A percentile compares a stretch with the other conserved stretches of the same genome.
These are phyloP conservation scores for Diplodus sargus DNA, from an alignment of 2,797 vertebrate species.

Conservation along the genomic window DNA sequence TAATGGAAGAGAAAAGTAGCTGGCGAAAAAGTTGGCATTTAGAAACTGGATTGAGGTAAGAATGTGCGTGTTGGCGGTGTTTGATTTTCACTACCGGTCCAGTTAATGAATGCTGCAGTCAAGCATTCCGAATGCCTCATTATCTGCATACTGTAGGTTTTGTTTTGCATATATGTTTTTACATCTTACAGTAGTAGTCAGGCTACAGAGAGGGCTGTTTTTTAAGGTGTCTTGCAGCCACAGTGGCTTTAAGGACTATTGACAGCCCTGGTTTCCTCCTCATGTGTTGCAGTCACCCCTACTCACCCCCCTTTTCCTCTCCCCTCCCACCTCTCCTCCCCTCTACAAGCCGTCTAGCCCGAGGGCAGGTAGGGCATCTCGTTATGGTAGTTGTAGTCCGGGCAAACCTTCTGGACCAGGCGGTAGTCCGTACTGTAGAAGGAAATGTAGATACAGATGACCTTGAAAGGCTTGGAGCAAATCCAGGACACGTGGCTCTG, in stretches of 20 bases:
- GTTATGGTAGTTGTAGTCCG: slow-evolving; percentile 96
- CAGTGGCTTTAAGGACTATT: slow-evolving; percentile 42
- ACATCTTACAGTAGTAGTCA: slow-evolving; percentile 81
- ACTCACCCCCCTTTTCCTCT: slow-evolving; percentile 45
- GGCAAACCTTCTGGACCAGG: slow-evolving; percentile 97
- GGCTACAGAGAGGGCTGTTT: slow-evolving; percentile 75
- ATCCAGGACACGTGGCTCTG: slow-evolving; percentile 97
- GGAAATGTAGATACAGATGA: slow-evolving; percentile 97
- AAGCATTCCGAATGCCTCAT: slow-evolving; percentile 61
- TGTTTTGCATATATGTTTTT: slow-evolving; percentile 86
- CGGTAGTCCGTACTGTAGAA: slow-evolving; percentile 98
- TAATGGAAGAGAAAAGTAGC: slow-evolving; percentile 49
- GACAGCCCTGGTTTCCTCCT: slow-evolving; percentile 59
- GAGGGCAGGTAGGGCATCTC: slow-evolving; percentile 95
- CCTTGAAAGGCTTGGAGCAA: slow-evolving; percentile 97
- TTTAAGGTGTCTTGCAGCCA: slow-evolving; percentile 57
- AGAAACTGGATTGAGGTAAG: slow-evolving; percentile 75
- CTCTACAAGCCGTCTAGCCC: slow-evolving; percentile 81
- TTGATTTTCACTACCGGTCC: slow-evolving; percentile 56
- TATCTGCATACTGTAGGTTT: slow-evolving; percentile 81
- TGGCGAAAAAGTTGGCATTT: slow-evolving; percentile 63
- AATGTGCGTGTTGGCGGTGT: slow-evolving; percentile 61
- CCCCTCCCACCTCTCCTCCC: slow-evolving; percentile 56
- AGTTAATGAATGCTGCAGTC: slow-evolving; percentile 58
- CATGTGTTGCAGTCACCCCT: slow-evolving; percentile 49